These are phyloP conservation scores for Drosophila santomea DNA, from an alignment of 1,140 invertebrate genomes.

Conservation along the genomic window DNA sequence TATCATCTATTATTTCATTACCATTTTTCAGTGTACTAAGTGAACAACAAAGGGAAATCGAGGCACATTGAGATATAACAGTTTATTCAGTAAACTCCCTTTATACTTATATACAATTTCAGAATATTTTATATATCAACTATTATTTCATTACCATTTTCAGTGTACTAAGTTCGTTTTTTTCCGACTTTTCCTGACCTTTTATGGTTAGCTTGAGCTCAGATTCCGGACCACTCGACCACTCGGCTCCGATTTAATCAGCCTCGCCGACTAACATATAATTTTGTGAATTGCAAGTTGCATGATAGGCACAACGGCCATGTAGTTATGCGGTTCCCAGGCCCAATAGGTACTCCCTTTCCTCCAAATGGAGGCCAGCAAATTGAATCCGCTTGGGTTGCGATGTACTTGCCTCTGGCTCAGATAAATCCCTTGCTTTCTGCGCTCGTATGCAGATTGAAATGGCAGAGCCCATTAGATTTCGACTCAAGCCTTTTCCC, in stretches of 20 bases:
- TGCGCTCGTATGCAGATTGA: conserved; percentile 24
- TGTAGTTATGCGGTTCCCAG: conserved; percentile 20
- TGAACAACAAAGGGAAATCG: too few species aligned
- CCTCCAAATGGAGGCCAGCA: conserved; percentile 21
- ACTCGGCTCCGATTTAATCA: conserved; percentile 38
- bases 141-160: background rate
- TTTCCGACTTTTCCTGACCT: conserved; percentile 40
- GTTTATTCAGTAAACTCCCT: background rate
- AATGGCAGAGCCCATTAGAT: conserved; percentile 40
- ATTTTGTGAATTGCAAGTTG: conserved; percentile 47
- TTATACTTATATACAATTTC: background rate
- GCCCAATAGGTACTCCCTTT: background rate
- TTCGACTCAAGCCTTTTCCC: conserved; percentile 42
- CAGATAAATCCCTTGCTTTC: conserved; percentile 18
- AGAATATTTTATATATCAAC: background rate
- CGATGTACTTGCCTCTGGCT: conserved; percentile 48
- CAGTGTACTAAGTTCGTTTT: background rate
- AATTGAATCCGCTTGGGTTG: conserved; percentile 70
- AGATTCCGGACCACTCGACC: conserved; percentile 10
- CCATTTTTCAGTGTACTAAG: background rate
- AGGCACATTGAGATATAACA: too few species aligned
- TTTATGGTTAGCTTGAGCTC: conserved; percentile 27
- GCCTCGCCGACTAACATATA: conserved; percentile 43
- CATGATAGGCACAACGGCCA: conserved; percentile 38
- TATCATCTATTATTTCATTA: too few species aligned